Base-by-base conservation (phyloP, 2,113 vertebrate genomes). In the Syngnathus typhle region DNA sequence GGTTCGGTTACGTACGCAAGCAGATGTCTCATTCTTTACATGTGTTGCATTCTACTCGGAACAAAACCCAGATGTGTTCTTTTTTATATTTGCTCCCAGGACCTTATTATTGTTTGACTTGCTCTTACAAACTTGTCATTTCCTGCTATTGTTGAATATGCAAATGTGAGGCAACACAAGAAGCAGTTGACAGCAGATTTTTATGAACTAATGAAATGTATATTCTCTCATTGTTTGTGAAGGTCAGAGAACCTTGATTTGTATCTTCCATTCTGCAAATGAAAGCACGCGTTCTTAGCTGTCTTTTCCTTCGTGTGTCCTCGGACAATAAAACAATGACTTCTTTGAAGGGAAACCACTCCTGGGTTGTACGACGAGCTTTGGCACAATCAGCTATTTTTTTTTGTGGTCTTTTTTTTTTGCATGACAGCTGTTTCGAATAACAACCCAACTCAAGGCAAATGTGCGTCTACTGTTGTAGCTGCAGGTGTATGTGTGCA, bases 271-370 rank as follows among this genome's bases (percentile, higher is more conserved):
- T 37, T 9, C 39, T 21, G 1, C 41, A 64, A 64, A 60, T 72
- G 39, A 65, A 63, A 76, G 62, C 61, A 8, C 1, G 27, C 46
- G n/a, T 44, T 44, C 70, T 72, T 47, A 61, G 19, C 32, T 64
- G 41, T 46, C 15, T 46, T 62, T 64, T 65, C 76, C 71, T 72
- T 64, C 65, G 59, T 49, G 71, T 81, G 82, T 84, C 80, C 83
- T 87, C 85, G 75, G 69, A 82, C 81, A 78, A 67, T 83, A 73
- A 85, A 90, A 90, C 85, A 91, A 87, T 91, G 67, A 84, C 71
- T 84, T 84, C 75, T 76, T 78, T 64, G 54, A 37, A 68, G 88
- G 90, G 87, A 90, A 91, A 87, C 79, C 65, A 64, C 78, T 85
- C 80, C 81, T 78, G 76, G 87, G 85, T 87, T 73, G 78, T 60